These are phyloP conservation scores for Leptinotarsa peninsularis DNA, from an alignment of 2,888 invertebrate genomes.

Conservation along the genomic window DNA sequence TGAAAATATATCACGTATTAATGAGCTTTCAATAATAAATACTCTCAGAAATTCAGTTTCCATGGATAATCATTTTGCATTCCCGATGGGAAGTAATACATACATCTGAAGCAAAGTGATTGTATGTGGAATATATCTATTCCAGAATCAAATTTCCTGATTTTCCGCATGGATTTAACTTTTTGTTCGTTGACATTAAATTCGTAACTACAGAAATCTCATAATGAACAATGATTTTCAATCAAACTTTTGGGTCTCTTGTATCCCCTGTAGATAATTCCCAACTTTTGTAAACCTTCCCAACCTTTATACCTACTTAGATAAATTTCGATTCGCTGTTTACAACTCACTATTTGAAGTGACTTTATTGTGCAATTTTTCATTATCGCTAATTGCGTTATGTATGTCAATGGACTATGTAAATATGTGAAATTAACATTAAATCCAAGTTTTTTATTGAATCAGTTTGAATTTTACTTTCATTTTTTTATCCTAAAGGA, in stretches of 20 bases:
- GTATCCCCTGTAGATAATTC: conserved; percentile 16
- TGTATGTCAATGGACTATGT: conserved; percentile 22
- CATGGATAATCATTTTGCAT: no score
- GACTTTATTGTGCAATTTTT: conserved; percentile 5
- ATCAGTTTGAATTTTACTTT: conserved; percentile 19
- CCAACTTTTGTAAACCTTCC: conserved; percentile 16
- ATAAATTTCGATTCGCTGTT: background rate
- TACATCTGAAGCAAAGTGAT: no score
- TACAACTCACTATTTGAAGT: conserved; percentile 3
- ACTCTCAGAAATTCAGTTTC: no score
- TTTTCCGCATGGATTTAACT: background rate
- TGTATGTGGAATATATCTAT: no score
- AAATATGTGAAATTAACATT: conserved; percentile 7
- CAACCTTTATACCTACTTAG: conserved; percentile 18
- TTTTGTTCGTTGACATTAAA: background rate
- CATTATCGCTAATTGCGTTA: background rate
- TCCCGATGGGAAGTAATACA: no score
- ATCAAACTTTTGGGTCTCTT: background rate
- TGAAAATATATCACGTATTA: no score
- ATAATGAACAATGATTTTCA: background rate
- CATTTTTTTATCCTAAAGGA: conserved; percentile 21
- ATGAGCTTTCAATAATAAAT: no score
- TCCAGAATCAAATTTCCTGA: background rate
- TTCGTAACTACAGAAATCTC: background rate
- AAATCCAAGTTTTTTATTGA: conserved; percentile 12